Conservation (phyloP, 2,113 vertebrate species). For the Chaenogobius annularis region DNA sequence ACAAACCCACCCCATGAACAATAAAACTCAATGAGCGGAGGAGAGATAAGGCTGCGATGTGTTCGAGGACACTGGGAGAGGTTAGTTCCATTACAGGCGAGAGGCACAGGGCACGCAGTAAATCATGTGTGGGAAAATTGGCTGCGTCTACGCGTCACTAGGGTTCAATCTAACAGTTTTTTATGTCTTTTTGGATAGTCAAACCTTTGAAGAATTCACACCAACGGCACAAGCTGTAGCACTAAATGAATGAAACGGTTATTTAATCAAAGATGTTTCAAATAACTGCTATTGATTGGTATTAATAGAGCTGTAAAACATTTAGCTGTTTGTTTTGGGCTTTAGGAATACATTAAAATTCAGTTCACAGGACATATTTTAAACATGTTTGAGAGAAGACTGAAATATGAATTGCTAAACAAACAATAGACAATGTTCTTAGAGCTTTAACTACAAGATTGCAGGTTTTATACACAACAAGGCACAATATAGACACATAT, state of each 20-base stretch:
- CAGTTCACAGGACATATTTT: too few species aligned
- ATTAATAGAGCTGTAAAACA: too few species aligned
- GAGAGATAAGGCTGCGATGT: slow-evolving; percentile 5
- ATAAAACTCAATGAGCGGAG: slow-evolving; percentile 15
- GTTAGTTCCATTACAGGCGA: slow-evolving; percentile 18
- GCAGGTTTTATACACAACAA: too few species aligned
- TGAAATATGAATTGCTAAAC: too few species aligned
- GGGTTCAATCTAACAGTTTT: slow-evolving; percentile 58
- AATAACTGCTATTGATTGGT: too few species aligned
- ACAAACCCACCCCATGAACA: background rate
- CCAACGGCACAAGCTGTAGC: background rate
- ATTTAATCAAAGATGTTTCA: too few species aligned
- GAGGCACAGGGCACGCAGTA: slow-evolving; percentile 17
- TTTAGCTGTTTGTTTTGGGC: too few species aligned
- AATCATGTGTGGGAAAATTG: slow-evolving; percentile 58
- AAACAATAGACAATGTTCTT: too few species aligned
- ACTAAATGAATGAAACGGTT: background rate
- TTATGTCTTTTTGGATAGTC: slow-evolving; percentile 1
- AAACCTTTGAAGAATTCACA: background rate
- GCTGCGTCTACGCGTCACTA: slow-evolving; percentile 40
- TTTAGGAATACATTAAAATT: too few species aligned
- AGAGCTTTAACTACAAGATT: too few species aligned
- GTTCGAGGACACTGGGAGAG: slow-evolving; percentile 6
- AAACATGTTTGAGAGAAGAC: too few species aligned
- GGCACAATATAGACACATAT: too few species aligned